Conservation (phyloP, 2,888 invertebrate genomes). For the Hedychridium roseum region DNA sequence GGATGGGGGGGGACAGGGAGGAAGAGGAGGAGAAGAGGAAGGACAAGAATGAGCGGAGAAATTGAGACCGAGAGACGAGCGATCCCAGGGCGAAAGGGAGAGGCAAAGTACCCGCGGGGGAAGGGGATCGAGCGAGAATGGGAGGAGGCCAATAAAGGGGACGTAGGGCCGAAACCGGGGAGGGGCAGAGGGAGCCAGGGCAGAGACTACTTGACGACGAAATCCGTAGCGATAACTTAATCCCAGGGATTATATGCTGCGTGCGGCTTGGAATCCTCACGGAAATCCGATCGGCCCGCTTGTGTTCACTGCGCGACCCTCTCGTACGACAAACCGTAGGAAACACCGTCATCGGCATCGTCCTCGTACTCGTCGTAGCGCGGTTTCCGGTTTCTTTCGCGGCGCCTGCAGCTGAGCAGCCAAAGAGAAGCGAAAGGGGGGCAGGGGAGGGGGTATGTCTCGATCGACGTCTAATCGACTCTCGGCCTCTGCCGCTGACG, state of each 20-base stretch:
- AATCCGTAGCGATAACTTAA: conserved; percentile 57
- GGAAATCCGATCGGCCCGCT: conserved; percentile 42
- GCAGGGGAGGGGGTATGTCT: too few species aligned
- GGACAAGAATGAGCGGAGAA: too few species aligned
- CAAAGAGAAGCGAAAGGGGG: too few species aligned
- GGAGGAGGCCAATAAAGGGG: background rate
- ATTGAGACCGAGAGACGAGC: background rate
- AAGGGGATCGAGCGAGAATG: background rate
- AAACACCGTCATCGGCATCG: too few species aligned
- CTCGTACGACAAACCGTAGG: too few species aligned
- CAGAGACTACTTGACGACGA: conserved; percentile 51
- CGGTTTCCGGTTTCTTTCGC: conserved; percentile 29
- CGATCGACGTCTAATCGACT: too few species aligned
- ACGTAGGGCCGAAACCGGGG: background rate
- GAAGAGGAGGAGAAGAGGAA: conserved; percentile 1
- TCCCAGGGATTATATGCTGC: conserved; percentile 40
- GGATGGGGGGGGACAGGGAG: background rate
- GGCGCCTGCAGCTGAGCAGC: conserved; percentile 9
- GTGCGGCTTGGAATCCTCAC: conserved; percentile 33
- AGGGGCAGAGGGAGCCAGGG: conserved; percentile 6
- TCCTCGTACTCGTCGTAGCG: conserved; percentile 17
- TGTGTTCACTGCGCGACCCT: conserved; percentile 13
- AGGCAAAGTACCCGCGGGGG: background rate
- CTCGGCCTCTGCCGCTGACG: too few species aligned
- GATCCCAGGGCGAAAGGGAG: background rate